Percentiles rank a stretch among this genome's conserved stretches.
Conservation (phyloP, 2,113 vertebrate genomes). For the Corythornis vintsioides region DNA sequence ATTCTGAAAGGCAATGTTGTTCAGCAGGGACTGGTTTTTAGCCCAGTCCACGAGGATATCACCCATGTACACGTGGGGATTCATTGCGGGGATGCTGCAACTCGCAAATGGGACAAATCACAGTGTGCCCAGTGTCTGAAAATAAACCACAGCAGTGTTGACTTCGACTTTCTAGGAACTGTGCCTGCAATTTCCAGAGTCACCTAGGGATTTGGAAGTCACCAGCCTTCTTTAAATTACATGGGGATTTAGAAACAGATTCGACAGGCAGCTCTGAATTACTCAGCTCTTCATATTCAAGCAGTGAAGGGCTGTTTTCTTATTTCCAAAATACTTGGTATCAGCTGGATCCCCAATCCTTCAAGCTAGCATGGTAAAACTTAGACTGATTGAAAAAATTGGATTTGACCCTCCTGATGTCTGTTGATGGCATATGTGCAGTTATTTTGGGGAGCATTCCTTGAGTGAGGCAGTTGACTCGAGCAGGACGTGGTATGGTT, state of each 20-base stretch:
- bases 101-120: neutral
- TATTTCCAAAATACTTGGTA: neutral
- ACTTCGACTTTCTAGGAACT: slow-evolving; percentile 26
- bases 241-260: neutral
- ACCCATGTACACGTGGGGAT: neutral
- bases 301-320: neutral
- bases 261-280: neutral
- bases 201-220: neutral
- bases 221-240: neutral
- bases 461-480: neutral
- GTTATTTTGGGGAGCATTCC: neutral
- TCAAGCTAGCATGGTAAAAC: neutral
- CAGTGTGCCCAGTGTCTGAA: neutral
- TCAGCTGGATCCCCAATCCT: neutral
- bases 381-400: neutral
- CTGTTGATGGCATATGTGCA: neutral
- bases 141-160: neutral
- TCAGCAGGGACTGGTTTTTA: neutral
- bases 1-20: neutral
- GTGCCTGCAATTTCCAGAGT: neutral
- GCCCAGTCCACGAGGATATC: neutral
- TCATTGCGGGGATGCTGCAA: slow-evolving; percentile 2
- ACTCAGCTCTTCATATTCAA: neutral
- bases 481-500: neutral
- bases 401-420: neutral